Base-by-base conservation (phyloP, 2,888 invertebrate species). In the Cecidostiba fungosa region DNA sequence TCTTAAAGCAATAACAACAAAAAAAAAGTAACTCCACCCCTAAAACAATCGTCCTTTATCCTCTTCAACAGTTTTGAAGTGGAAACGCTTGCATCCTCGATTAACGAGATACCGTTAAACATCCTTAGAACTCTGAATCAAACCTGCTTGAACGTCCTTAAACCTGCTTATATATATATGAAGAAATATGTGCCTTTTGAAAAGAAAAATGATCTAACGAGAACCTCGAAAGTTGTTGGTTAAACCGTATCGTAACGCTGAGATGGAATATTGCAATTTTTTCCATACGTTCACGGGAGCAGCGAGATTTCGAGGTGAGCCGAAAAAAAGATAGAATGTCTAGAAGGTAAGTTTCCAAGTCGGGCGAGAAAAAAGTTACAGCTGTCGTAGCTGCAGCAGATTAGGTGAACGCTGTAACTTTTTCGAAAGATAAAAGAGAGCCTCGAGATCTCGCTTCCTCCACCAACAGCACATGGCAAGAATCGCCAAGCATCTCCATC, bases 81-180 rank as follows among this genome's bases (percentile, higher is more conserved):
- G 77, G 36, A 77, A 80, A 73, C 66, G 80, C 87, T 87, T 87
- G 87, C 86, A 85, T 87, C 81, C 83, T 84, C 19, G 50, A 81
- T 81, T 79, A 77, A 86, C 72, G 66, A 82, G 69, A 84, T 73
- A 66, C 73, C 39, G 47, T 84, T 80, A 39, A 83, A 74, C 32
- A 32, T 81, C 73, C 72, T 80, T 86, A 86, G 86, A 77, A 73
- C 8, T 72, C 39, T 29, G n/a, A 69, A 86, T 73, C 12, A 81
- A 79, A 72, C 86, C 86, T 86, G 86, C 84, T 86, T 86, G 84
- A 84, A 72, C n/a, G 19, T 86, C 74, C 82, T 79, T 76, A 29
- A 62, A 84, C 76, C 78, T 76, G 86, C 82, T 86, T 79, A 36
- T 39, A 32, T 29, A 69, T n/a, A n/a, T 50, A 2, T 69, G 29